Base-by-base conservation (phyloP, 2,888 invertebrate species). In the Chloroclysta siterata region DNA sequence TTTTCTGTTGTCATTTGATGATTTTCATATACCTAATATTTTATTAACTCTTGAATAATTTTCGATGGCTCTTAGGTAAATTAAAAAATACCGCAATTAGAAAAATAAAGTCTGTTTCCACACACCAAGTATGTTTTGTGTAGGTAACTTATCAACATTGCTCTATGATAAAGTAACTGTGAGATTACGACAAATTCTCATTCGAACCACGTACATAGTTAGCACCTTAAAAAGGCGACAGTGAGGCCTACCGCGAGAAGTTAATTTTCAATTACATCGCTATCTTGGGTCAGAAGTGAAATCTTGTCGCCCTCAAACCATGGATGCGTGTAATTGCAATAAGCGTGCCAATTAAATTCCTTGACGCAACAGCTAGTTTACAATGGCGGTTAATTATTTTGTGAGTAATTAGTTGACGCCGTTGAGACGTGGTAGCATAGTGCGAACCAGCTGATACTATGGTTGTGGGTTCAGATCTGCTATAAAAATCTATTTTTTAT, bases 241-340 rank as follows among this genome's bases (percentile, higher is more conserved):
- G 54, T 65, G 66, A 67, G 64, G 61, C 61, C 57, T 62, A 72
- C 70, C 72, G 63, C 68, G 65, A 61, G 58, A 65, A 72, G 64
- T 69, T 60, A 85, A 85, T 85, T 86, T 82, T 77, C 80, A 85
- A 87, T 87, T 84, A 87, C 81, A 75, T 81, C 80, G 83, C 82
- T 82, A 80, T 78, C 79, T 83, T 80, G 78, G 89, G 89, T 87
- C 88, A 87, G 81, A 87, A 90, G 90, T 84, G 90, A 91, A 91
- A 91, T 88, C 90, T 83, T 80, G 80, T 82, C 81, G 89, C 87
- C 87, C 88, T 86, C 84, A 83, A 88, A 87, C 81, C 85, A 85
- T 83, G 89, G 90, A 89, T 86, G 91, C 92, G 88, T 90, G 88
- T 91, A 90, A 92, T 92, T 90, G 90, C 79, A 77, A 80, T 87